These are phyloP conservation scores for Salarias fasciatus DNA, from an alignment of 2,797 vertebrate genomes.

Conservation along the genomic window DNA sequence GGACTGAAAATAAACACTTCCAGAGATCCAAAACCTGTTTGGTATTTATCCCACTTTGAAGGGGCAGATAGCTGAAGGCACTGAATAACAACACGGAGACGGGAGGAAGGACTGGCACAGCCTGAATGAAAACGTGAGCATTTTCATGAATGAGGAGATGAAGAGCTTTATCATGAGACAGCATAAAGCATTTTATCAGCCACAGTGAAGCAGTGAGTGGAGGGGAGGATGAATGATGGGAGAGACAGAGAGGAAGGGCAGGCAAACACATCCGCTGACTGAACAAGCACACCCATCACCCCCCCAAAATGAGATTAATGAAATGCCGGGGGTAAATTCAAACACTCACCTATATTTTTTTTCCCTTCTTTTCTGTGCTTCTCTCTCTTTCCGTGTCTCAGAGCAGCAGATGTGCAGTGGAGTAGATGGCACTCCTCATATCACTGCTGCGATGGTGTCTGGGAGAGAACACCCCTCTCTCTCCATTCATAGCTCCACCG, in stretches of 20 bases:
- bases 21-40: slow-evolving; percentile 13
- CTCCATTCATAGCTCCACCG: slow-evolving; percentile 78
- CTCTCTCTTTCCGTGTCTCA: slow-evolving; percentile 53
- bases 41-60: slow-evolving; percentile 20
- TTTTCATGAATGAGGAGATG: slow-evolving; percentile 16
- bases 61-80: slow-evolving; percentile 7
- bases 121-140: slow-evolving; percentile 10
- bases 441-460: slow-evolving; percentile 72
- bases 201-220: slow-evolving; percentile 25
- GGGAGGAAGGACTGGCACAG: neutral
- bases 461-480: slow-evolving; percentile 70
- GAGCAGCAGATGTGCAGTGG: slow-evolving; percentile 59
- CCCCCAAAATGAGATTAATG: slow-evolving; percentile 16
- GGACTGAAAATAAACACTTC: slow-evolving; percentile 33
- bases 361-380: slow-evolving; percentile 41
- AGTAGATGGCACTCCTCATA: slow-evolving; percentile 68
- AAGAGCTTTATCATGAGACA: slow-evolving; percentile 23
- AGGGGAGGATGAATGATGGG: slow-evolving; percentile 36
- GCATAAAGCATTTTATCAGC: slow-evolving; percentile 29
- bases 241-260: slow-evolving; percentile 32
- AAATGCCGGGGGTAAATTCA: slow-evolving; percentile 44
- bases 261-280: slow-evolving; percentile 25
- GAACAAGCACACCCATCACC: slow-evolving; percentile 21
- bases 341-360: slow-evolving; percentile 56
- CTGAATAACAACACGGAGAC: slow-evolving; percentile 18